phyloP scores from a whole-genome alignment of 2,888 invertebrate genomes.

The Erpobdella octoculata region DNA sequence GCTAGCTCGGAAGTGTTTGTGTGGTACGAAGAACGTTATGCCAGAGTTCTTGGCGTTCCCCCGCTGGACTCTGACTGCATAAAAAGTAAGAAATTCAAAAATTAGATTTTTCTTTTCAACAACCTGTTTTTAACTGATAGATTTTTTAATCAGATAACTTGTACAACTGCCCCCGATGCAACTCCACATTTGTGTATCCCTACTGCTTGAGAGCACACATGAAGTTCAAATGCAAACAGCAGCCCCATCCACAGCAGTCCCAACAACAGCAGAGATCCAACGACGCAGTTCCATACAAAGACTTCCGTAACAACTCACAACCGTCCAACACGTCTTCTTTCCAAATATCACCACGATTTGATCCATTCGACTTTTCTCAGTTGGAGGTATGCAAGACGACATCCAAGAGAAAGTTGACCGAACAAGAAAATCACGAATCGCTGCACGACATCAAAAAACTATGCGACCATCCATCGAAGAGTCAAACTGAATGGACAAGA shows the following conservation, averaged over 20 bases:
- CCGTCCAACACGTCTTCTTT: neutral
- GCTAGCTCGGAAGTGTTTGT: constrained; percentile 48
- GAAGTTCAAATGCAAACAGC: constrained; percentile 38
- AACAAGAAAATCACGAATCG: constrained; percentile 1
- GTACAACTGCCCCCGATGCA: constrained; percentile 41
- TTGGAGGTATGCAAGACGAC: neutral
- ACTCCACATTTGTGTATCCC: constrained; percentile 44
- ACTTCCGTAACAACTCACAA: neutral
- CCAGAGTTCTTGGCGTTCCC: constrained; percentile 43
- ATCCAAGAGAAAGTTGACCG: neutral
- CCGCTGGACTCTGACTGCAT: constrained; percentile 36
- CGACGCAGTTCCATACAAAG: neutral
- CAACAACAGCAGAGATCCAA: neutral
- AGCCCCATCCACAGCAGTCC: neutral
- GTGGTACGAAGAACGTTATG: constrained; percentile 51
- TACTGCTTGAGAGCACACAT: constrained; percentile 46
- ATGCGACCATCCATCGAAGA: neutral
- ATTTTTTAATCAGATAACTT: constrained; percentile 27
- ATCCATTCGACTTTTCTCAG: neutral
- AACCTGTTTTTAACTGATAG: neutral
- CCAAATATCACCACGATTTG: neutral
- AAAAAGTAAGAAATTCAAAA: constrained; percentile 29
- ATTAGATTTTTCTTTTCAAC: neutral
- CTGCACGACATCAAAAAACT: neutral
- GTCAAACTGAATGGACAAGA: neutral